A percentile compares a stretch with the other conserved stretches of the same genome.
These are phyloP conservation scores for Galerucella calmariensis DNA, from an alignment of 2,888 invertebrate species.

Conservation along the genomic window DNA sequence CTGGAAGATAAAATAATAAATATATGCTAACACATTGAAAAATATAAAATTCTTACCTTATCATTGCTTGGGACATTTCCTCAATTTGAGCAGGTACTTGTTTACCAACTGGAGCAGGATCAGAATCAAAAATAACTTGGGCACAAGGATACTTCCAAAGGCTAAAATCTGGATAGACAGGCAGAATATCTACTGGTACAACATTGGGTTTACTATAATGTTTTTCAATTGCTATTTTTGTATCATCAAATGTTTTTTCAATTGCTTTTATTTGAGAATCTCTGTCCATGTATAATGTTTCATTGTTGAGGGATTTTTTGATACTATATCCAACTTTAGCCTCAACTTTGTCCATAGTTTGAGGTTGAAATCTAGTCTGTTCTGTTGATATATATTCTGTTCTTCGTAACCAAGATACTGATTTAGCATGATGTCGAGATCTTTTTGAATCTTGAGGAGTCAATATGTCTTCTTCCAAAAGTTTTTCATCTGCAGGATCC, in stretches of 20 bases:
- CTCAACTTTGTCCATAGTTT: conserved; percentile 97
- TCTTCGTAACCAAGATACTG: conserved; percentile 97
- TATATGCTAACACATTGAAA: not conserved
- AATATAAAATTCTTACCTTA: conserved; percentile 72
- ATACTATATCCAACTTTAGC: conserved; percentile 99
- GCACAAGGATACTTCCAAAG: conserved; percentile 99
- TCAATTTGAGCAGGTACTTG: conserved; percentile 90
- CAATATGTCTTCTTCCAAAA: conserved; percentile 94
- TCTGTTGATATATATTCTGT: conserved; percentile 99
- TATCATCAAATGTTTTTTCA: conserved; percentile 95
- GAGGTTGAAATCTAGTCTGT: conserved; percentile 96
- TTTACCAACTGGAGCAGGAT: conserved; percentile 92
- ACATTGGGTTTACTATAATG: conserved; percentile 98
- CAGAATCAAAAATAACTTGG: conserved; percentile 97
- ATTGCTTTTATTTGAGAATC: conserved; percentile 98
- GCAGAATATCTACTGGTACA: conserved; percentile 86
- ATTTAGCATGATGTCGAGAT: conserved; percentile 94
- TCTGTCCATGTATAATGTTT: conserved; percentile 94
- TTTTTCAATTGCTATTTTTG: conserved; percentile 83
- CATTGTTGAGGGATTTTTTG: conserved; percentile 89
- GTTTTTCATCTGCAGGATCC: conserved; percentile 93
- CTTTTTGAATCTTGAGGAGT: conserved; percentile 89
- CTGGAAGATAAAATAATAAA: conserved; percentile 64
- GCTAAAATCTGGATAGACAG: conserved; percentile 95
- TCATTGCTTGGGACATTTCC: conserved; percentile 99